These are phyloP conservation scores for Polydesmus complanatus DNA, from an alignment of 2,888 invertebrate species.

Conservation along the genomic window DNA sequence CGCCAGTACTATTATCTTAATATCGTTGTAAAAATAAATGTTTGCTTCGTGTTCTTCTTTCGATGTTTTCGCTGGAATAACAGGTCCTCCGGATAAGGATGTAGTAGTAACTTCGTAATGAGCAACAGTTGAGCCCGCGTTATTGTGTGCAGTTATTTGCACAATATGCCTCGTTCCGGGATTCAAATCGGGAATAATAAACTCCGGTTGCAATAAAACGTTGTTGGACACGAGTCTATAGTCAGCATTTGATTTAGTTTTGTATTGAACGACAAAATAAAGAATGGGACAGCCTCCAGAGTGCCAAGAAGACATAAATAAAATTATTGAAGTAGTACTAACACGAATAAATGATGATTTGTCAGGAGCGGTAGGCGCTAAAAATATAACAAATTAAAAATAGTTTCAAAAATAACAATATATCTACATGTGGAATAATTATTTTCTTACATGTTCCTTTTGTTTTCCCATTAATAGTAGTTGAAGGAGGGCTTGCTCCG, in stretches of 20 bases:
- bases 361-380: slow-evolving; percentile 53
- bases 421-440: not conserved
- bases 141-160: slow-evolving; percentile 32
- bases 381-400: slow-evolving; percentile 22
- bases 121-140: slow-evolving; percentile 33
- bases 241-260: slow-evolving; percentile 40
- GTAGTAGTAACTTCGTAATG: slow-evolving; percentile 32
- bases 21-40: slow-evolving; percentile 11
- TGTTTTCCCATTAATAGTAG: slow-evolving; percentile 54
- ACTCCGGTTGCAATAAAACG: slow-evolving; percentile 49
- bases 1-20: slow-evolving; percentile 10
- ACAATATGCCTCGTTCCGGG: slow-evolving; percentile 34
- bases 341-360: slow-evolving; percentile 62
- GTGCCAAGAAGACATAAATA: slow-evolving; percentile 84
- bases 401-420: not conserved
- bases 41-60: not conserved
- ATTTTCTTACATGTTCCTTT: slow-evolving; percentile 55
- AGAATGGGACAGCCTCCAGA: slow-evolving; percentile 92
- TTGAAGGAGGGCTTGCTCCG: slow-evolving; percentile 57
- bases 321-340: slow-evolving; percentile 69
- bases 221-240: slow-evolving; percentile 18
- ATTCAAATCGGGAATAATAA: slow-evolving; percentile 26
- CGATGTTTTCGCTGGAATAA: slow-evolving; percentile 1
- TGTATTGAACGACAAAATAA: slow-evolving; percentile 87
- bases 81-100: slow-evolving; percentile 28